These are phyloP conservation scores for Diabrotica balteata DNA, from an alignment of 2,888 invertebrate genomes.

Conservation along the genomic window DNA sequence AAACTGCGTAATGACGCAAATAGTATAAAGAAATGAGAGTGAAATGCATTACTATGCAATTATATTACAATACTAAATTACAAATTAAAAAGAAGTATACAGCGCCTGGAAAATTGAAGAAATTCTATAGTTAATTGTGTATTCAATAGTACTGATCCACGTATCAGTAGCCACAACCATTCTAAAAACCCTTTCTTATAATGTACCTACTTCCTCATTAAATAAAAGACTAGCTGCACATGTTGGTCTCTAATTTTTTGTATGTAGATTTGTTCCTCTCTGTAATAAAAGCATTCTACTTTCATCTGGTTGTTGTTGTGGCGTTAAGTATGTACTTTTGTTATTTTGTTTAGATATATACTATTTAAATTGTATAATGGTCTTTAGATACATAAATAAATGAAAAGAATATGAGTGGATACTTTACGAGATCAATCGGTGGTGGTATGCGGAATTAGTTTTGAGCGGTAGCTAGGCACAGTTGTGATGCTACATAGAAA, in stretches of 20 bases:
- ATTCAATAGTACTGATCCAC: background rate
- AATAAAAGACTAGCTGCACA: conserved; percentile 12
- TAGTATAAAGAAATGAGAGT: no score
- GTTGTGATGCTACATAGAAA: no score
- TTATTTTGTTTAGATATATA: conserved; percentile 3
- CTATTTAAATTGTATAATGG: conserved; percentile 10
- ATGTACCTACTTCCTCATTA: conserved; percentile 14
- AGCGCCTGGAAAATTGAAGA: background rate
- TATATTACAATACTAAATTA: no score
- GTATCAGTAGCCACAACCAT: conserved; percentile 14
- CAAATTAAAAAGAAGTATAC: background rate
- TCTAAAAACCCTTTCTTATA: conserved; percentile 14
- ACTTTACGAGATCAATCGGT: conserved; percentile 2
- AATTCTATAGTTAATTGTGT: background rate
- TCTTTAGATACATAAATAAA: conserved; percentile 16
- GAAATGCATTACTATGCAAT: no score
- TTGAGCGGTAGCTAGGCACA: no score
- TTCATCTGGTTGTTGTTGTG: conserved; percentile 10
- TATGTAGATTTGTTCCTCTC: conserved; percentile 4
- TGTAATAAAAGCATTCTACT: conserved; percentile 14
- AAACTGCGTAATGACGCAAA: no score
- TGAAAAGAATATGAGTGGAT: background rate
- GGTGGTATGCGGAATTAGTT: conserved; percentile 1
- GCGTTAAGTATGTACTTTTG: conserved; percentile 4
- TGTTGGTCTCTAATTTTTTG: conserved; percentile 3